phyloP scores from a whole-genome alignment of 2,113 vertebrate genomes.

The Polypterus bichir region DNA sequence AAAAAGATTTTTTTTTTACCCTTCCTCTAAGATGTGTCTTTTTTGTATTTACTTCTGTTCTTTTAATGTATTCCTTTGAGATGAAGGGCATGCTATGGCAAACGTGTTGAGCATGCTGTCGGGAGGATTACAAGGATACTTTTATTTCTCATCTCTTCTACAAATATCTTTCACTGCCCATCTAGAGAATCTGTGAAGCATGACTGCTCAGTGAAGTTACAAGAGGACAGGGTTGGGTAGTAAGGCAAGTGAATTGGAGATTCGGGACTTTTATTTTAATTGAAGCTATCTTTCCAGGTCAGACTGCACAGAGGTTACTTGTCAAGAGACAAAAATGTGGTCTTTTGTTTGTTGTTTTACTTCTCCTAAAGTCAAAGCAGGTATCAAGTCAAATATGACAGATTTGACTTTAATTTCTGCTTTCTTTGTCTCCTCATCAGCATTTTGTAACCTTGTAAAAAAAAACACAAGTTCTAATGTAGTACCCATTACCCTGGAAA shows the following conservation, averaged over 20 bases:
- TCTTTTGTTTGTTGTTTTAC: conserved; percentile 6
- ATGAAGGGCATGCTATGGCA: conserved; percentile 19
- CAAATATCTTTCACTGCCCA: conserved; percentile 26
- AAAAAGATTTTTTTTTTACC: too few relatives aligned
- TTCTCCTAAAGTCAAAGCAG: neutral
- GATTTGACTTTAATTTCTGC: too few relatives aligned
- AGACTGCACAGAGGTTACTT: conserved; percentile 2
- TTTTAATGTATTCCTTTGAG: conserved; percentile 1
- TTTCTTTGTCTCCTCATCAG: too few relatives aligned
- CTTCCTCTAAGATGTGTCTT: too few relatives aligned
- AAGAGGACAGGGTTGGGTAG: neutral
- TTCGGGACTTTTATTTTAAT: conserved; percentile 10
- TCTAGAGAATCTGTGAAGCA: conserved; percentile 22
- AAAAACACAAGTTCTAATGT: too few relatives aligned
- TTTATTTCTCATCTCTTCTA: conserved; percentile 26
- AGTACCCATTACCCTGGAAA: too few relatives aligned
- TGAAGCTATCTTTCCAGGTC: conserved; percentile 7
- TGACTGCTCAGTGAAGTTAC: conserved; percentile 18
- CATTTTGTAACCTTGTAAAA: too few relatives aligned
- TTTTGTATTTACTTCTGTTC: too few relatives aligned
- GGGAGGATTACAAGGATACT: conserved; percentile 27
- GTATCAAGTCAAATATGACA: too few relatives aligned
- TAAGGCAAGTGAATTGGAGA: conserved; percentile 1
- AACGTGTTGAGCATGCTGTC: conserved; percentile 28
- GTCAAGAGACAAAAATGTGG: conserved; percentile 9